Evolutionary conservation across 2,113 vertebrate species (phyloP).

Genomic region (Lepus americanus): DNA sequence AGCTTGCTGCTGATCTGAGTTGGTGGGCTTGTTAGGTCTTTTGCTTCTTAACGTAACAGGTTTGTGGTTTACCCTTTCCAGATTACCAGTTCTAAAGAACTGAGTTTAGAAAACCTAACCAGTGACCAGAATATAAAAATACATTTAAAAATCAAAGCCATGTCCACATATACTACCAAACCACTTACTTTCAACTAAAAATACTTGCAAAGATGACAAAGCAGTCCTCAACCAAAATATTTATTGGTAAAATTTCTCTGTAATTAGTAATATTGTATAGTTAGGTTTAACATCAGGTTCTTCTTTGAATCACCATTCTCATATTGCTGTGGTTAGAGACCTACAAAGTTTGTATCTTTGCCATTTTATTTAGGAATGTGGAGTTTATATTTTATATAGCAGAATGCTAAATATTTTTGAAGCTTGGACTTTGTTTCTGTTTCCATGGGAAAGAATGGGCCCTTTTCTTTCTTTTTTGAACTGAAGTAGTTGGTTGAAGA

Average conservation of each 20-base stretch:
- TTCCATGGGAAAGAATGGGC: constrained; percentile 70
- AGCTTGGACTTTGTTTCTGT: constrained; percentile 78
- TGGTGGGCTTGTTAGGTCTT: constrained; percentile 66
- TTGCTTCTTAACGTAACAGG: constrained; percentile 60
- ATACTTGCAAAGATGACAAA: constrained; percentile 87
- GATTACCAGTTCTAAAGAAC: constrained; percentile 81
- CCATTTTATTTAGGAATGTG: constrained; percentile 80
- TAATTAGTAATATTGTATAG: constrained; percentile 85
- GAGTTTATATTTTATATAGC: constrained; percentile 78
- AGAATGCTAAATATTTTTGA: constrained; percentile 73
- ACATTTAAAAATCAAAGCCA: constrained; percentile 79
- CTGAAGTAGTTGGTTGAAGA: constrained; percentile 16
- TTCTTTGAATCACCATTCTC: constrained; percentile 82
- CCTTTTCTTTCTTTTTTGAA: constrained; percentile 68
- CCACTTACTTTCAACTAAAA: constrained; percentile 84
- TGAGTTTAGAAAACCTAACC: constrained; percentile 75
- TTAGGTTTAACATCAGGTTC: constrained; percentile 85
- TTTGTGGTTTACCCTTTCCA: constrained; percentile 80
- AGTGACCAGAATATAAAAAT: constrained; percentile 86
- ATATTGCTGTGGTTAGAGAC: constrained; percentile 82
- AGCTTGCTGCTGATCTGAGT: constrained; percentile 48
- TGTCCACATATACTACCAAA: constrained; percentile 62
- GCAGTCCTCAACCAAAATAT: constrained; percentile 86
- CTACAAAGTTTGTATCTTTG: constrained; percentile 72
- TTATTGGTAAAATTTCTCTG: constrained; percentile 86